Base-by-base conservation (phyloP, 2,113 vertebrate genomes). In the Colius striatus region DNA sequence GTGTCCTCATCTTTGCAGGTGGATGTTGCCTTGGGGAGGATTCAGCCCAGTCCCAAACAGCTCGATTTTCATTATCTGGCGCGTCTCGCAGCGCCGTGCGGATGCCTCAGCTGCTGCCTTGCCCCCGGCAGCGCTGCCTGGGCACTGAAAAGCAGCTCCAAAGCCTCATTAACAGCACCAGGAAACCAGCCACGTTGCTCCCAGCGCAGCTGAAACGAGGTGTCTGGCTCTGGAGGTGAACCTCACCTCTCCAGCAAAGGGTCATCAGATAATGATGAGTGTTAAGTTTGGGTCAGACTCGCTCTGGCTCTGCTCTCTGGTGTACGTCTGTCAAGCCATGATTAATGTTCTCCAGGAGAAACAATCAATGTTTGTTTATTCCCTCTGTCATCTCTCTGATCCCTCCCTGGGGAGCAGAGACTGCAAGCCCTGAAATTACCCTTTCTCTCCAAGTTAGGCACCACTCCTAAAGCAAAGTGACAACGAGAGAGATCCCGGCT, bases 321-420 rank as follows among this genome's bases (percentile, higher is more conserved):
- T 81, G 89, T 71, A 41, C 16, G 34, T 50, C 84, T 89, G 93
- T 87, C 96, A 94, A 60, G 87, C 2, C 5, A 13, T 94, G 93
- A 96, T 94, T 89, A 92, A 96, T 96, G 89, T 51, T 62, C 58
- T 66, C 87, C 57, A 43, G 43, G 73, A 66, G 54, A 88, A 78
- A 34, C 22, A 93, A 96, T 96, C 95, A 23, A 96, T 96, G 70
- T 26, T 80, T 58, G 7, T 84, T 87, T 71, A 78, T 92, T 81
- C 6, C 32, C 0, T 9, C 47, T 92, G 81, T 71, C 51, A 0
- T 5, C 20, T 72, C 51, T 72, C 58, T 89, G 89, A 22, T 77
- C 43, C 48, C 80, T 91, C 73, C 54, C 4, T 10, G 45, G 50
- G 9, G 29, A 93, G 50, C 50, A 29, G 41, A 47, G 41, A 27